Evolutionary conservation across 2,113 vertebrate genomes (phyloP), one percentile per base, ranked within the genome.

Genomic region (Trogon surrucura): DNA sequence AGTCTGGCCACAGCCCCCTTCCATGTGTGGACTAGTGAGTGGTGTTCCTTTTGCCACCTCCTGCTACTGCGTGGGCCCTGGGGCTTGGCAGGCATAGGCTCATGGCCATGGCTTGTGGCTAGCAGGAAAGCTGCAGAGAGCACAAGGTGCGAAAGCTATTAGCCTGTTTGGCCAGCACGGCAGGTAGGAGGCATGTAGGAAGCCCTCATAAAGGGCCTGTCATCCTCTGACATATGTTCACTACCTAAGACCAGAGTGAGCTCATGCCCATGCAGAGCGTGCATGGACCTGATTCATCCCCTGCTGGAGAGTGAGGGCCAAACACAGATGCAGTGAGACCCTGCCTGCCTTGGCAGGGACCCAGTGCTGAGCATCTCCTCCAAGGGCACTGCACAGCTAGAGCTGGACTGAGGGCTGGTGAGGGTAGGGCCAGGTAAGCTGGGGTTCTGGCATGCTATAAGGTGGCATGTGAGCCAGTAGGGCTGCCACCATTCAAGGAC

Each of bases 1-100:
- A 99, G 99, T 80, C 98, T 98, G 96, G 98, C 98, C 69, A 98
- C 98, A 0, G 98, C 98, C 29, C 99, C 98, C 0, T 95, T 99
- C 60, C 97, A 96, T 0, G 98, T 99, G 92, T 99, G 99, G 99
- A 99, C 99, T 16, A 98, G 99, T 99, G 97, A 96, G 99, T 98
- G 84, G 64, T 54, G 26, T 14, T 36, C 30, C 3, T 12, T 47
- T 48, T 38, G 11, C 56, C n/a, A 4, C 10, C 16, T 14, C 0
- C 13, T 4, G 19, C 20, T 0, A 1, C 30, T 10, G 36, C 27
- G 11, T 41, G 45, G 44, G 9, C n/a, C 16, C 12, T 16, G 57
- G n/a, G 62, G 27, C 72, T 80, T 53, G 45, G 64, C 64, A 36
- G 47, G 45, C 18, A 4, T 13, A 3, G 30, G 57, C 41, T 41